Percentiles rank a stretch among this genome's conserved stretches.
Conservation (phyloP, 2,888 invertebrate genomes). For the Smittia aterrima region DNA sequence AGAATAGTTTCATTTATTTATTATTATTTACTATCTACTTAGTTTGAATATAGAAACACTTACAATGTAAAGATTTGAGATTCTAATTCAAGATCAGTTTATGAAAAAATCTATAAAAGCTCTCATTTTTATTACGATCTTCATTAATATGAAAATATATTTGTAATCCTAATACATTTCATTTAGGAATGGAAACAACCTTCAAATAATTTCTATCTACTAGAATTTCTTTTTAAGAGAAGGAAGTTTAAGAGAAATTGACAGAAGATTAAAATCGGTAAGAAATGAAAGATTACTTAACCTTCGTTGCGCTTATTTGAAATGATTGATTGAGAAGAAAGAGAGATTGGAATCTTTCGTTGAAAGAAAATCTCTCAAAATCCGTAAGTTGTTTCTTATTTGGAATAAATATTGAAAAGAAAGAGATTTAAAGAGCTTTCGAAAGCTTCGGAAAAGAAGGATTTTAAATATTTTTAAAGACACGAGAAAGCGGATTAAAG, state of each 20-base stretch:
- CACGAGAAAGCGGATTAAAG: neutral
- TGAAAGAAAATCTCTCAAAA: too few relatives aligned
- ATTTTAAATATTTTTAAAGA: too few relatives aligned
- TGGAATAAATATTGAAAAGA: too few relatives aligned
- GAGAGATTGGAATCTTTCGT: too few relatives aligned
- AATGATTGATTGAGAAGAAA: too few relatives aligned
- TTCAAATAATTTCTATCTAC: conserved; percentile 21
- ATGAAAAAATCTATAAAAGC: conserved; percentile 41
- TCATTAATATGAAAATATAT: conserved; percentile 16
- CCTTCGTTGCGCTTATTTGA: too few relatives aligned
- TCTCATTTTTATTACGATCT: conserved; percentile 38
- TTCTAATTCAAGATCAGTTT: conserved; percentile 25
- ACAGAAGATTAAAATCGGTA: too few relatives aligned
- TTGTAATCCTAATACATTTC: neutral
- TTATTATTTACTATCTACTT: conserved; percentile 27
- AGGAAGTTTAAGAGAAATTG: neutral
- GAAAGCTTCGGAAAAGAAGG: too few relatives aligned
- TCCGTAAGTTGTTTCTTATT: too few relatives aligned
- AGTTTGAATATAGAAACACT: conserved; percentile 40
- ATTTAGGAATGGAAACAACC: conserved; percentile 16
- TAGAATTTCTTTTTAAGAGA: neutral
- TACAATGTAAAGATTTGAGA: conserved; percentile 30
- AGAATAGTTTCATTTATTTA: conserved; percentile 39
- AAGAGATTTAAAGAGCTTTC: too few relatives aligned
- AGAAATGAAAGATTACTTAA: too few relatives aligned